These are phyloP conservation scores for Zeugodacus cucurbitae DNA, from an alignment of 1,140 invertebrate species.

Conservation along the genomic window DNA sequence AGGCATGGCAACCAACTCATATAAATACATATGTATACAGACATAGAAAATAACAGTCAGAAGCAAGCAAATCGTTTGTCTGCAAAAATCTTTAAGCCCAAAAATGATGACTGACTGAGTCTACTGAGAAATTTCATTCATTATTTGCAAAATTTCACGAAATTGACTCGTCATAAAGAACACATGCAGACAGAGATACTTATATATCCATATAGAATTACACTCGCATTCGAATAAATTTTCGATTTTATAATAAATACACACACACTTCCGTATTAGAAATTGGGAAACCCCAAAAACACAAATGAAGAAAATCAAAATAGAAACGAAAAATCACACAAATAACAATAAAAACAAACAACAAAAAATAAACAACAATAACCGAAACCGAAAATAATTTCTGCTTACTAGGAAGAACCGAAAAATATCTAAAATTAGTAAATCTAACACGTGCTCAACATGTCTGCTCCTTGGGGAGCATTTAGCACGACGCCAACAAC, in stretches of 20 bases:
- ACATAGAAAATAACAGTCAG: not conserved
- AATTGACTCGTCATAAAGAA: not conserved
- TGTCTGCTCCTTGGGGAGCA: constrained; percentile 23
- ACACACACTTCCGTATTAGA: not conserved
- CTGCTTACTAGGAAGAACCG: not conserved
- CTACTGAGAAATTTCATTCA: not conserved
- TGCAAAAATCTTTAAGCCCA: not conserved
- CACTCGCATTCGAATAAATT: not conserved
- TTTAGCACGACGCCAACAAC: constrained; percentile 31
- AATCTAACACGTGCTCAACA: constrained; percentile 22
- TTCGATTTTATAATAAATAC: not conserved
- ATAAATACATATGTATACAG: not conserved
- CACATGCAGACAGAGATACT: not conserved
- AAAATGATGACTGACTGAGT: not conserved
- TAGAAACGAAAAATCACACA: not conserved
- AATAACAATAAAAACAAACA: not conserved
- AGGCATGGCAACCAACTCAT: not conserved
- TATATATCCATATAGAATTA: not conserved
- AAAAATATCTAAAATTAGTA: constrained; percentile 34
- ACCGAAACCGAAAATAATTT: not conserved
- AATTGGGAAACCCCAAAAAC: not conserved
- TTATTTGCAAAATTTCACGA: not conserved
- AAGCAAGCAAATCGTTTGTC: not conserved
- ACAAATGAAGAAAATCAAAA: not conserved
- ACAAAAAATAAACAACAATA: no score